Evolutionary conservation across 1,140 invertebrate species (phyloP).

Genomic region (Achroia grisella): DNA sequence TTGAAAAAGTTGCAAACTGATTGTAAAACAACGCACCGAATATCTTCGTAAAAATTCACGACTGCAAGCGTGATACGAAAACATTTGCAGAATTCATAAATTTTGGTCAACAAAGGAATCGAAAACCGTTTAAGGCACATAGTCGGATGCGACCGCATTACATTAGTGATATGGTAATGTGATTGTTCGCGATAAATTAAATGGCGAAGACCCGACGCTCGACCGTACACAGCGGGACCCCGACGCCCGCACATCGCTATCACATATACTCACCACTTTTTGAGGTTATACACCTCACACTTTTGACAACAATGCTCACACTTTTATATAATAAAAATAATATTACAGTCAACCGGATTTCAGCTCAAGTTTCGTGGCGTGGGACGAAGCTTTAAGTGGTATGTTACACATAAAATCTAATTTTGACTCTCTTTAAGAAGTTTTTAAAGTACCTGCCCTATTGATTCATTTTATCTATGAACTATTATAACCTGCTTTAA

Average conservation of each 20-base stretch:
- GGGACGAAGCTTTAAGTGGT: not conserved
- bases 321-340: conserved; percentile 12
- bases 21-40: conserved; percentile 47
- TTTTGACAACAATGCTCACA: conserved; percentile 41
- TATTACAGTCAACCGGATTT: conserved; percentile 8
- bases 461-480: too few relatives aligned
- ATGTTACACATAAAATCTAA: too few relatives aligned
- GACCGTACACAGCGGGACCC: conserved; percentile 46
- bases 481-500: too few relatives aligned
- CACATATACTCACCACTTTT: conserved; percentile 13
- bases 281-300: conserved; percentile 53
- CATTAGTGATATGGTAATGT: conserved; percentile 71
- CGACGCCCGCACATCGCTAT: conserved; percentile 42
- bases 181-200: conserved; percentile 71
- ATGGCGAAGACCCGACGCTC: conserved; percentile 36
- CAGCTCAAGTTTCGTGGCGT: conserved; percentile 4
- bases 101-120: conserved; percentile 64
- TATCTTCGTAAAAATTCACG: conserved; percentile 34
- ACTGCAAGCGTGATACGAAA: conserved; percentile 42
- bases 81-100: conserved; percentile 60
- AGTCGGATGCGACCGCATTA: conserved; percentile 55
- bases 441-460: too few relatives aligned
- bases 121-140: conserved; percentile 63
- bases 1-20: conserved; percentile 28
- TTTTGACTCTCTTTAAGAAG: too few relatives aligned